phyloP scores from a whole-genome alignment of 2,888 invertebrate species.

The Monopis laevigella region DNA sequence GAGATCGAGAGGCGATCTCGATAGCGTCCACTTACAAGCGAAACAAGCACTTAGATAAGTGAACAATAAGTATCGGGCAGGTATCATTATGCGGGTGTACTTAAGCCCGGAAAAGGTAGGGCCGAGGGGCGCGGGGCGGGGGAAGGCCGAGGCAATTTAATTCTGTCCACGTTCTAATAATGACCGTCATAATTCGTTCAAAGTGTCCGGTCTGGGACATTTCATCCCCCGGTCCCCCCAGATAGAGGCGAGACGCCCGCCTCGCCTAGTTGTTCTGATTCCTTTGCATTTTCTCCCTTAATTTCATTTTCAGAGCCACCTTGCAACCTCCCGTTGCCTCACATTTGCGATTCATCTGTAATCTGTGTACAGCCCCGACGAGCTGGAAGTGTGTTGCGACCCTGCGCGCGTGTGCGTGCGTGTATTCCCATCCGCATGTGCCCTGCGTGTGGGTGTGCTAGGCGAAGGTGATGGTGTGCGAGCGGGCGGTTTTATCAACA shows the following conservation, averaged over 20 bases:
- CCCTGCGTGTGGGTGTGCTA: constrained; percentile 7
- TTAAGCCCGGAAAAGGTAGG: constrained; percentile 38
- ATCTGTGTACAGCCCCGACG: constrained; percentile 11
- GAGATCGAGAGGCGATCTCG: constrained; percentile 17
- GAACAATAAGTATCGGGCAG: constrained; percentile 52
- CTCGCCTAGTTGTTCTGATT: constrained; percentile 30
- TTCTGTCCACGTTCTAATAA: constrained; percentile 72
- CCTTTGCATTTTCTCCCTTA: constrained; percentile 63
- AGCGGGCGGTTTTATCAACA: constrained; percentile 43
- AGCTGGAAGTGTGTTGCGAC: not conserved
- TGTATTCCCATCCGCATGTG: constrained; percentile 16
- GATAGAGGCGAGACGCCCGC: constrained; percentile 23
- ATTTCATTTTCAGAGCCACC: constrained; percentile 64
- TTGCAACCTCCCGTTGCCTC: constrained; percentile 33
- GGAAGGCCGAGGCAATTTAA: constrained; percentile 64
- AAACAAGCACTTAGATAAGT: constrained; percentile 37
- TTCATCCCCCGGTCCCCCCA: constrained; percentile 39
- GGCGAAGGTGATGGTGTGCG: constrained; percentile 7
- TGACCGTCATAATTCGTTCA: constrained; percentile 72
- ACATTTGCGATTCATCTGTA: constrained; percentile 34
- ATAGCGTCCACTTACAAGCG: constrained; percentile 28
- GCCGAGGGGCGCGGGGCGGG: constrained; percentile 23
- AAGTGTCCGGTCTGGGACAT: constrained; percentile 69
- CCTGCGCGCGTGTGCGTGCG: constrained; percentile 2
- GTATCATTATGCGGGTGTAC: constrained; percentile 64